Conservation (phyloP, 1,140 invertebrate species). For the Arion vulgaris region DNA sequence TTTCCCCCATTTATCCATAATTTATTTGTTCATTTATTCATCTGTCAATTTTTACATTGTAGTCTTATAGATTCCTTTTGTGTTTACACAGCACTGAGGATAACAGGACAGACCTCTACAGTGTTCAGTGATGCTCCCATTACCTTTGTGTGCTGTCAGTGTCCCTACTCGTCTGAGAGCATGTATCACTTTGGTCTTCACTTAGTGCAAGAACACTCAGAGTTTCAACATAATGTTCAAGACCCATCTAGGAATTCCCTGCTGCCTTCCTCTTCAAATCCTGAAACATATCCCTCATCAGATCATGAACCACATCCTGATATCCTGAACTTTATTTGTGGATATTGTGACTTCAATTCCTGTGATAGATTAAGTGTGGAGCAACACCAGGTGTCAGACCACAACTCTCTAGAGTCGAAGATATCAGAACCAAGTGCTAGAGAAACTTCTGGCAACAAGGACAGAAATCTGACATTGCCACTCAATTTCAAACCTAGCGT, state of each 20-base stretch:
- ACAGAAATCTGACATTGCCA: not conserved
- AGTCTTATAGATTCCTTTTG: too few species aligned
- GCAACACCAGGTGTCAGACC: conserved; percentile 21
- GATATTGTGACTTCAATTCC: conserved; percentile 41
- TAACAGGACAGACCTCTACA: not conserved
- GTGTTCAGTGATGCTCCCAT: too few species aligned
- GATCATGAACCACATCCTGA: conserved; percentile 41
- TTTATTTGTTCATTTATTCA: too few species aligned
- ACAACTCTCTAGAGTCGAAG: conserved; percentile 25
- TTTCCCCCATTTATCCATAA: not conserved
- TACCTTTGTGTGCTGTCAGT: conserved; percentile 40
- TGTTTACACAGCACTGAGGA: not conserved
- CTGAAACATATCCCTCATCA: conserved; percentile 39
- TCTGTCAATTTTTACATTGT: too few species aligned
- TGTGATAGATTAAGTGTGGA: conserved; percentile 30
- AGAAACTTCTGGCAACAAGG: not conserved
- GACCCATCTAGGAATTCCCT: conserved; percentile 22
- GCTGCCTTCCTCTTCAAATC: conserved; percentile 33
- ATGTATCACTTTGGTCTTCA: conserved; percentile 45
- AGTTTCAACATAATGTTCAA: conserved; percentile 30
- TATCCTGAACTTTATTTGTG: conserved; percentile 31
- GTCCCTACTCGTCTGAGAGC: conserved; percentile 39
- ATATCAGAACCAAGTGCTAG: conserved; percentile 24
- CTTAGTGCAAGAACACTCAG: conserved; percentile 35
- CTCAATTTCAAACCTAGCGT: conserved; percentile 33